Evolutionary conservation across 2,888 invertebrate species (phyloP).

Genomic region (Morinoia aosen): DNA sequence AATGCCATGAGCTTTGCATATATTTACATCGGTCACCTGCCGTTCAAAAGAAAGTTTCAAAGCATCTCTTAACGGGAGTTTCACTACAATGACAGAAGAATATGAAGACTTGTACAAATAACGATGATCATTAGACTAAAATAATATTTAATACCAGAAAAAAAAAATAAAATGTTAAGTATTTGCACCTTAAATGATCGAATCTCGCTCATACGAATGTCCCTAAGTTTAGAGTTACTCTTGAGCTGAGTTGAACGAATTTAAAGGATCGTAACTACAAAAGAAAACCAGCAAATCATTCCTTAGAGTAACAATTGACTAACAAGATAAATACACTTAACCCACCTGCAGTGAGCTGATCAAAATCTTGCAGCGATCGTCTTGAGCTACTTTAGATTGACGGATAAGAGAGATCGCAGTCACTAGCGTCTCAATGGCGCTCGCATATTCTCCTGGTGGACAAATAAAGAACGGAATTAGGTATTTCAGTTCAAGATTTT

Average conservation of each 20-base stretch:
- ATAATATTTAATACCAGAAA: no score
- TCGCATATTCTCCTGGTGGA: slow-evolving; percentile 87
- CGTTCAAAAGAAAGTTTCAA: not conserved
- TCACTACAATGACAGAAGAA: not conserved
- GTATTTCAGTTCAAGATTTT: not conserved
- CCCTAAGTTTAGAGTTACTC: no score
- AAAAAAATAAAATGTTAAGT: no score
- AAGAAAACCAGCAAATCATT: no score
- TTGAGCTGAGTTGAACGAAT: no score
- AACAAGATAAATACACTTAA: not conserved
- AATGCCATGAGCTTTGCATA: not conserved
- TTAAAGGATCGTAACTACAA: no score
- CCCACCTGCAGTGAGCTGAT: slow-evolving; percentile 83
- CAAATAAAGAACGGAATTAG: slow-evolving; percentile 39
- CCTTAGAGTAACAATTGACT: not conserved
- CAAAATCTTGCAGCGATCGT: slow-evolving; percentile 97
- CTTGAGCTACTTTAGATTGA: slow-evolving; percentile 95
- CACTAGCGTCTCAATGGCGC: slow-evolving; percentile 97
- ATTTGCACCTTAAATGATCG: no score
- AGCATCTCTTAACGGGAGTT: not conserved
- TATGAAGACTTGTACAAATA: no score
- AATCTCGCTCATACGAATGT: no score
- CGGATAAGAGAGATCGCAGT: slow-evolving; percentile 99
- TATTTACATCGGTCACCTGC: not conserved
- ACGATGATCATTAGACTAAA: no score